Evolutionary conservation across 2,113 vertebrate genomes (phyloP).

Genomic region (Martes martes): DNA sequence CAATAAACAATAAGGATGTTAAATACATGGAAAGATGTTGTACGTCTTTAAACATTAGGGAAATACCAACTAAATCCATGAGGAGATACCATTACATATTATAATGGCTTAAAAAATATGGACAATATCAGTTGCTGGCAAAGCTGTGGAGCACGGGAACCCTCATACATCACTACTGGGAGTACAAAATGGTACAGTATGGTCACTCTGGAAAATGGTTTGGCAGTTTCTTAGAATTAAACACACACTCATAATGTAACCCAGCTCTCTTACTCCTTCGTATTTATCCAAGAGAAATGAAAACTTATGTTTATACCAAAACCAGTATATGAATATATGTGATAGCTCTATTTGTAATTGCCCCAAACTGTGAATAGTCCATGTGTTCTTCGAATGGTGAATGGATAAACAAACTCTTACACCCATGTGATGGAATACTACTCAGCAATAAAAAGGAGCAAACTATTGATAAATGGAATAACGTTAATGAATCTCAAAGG

Average conservation of each 20-base stretch:
- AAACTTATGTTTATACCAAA: not conserved
- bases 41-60: not conserved
- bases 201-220: not conserved
- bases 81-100: not conserved
- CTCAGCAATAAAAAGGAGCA: not conserved
- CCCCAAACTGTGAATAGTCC: not conserved
- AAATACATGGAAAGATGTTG: not conserved
- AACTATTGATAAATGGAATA: not conserved
- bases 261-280: not conserved
- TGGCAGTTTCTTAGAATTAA: slow-evolving; percentile 4
- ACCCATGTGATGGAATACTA: not conserved
- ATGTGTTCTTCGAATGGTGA: not conserved
- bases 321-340: not conserved
- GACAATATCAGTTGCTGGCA: not conserved
- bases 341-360: not conserved
- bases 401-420: not conserved
- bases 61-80: not conserved
- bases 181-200: not conserved
- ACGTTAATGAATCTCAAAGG: not conserved
- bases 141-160: not conserved
- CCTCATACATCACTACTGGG: not conserved
- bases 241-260: not conserved
- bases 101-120: not conserved
- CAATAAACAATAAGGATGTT: not conserved
- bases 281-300: not conserved